phyloP scores from a whole-genome alignment of 2,113 vertebrate genomes.

The Athene noctua region DNA sequence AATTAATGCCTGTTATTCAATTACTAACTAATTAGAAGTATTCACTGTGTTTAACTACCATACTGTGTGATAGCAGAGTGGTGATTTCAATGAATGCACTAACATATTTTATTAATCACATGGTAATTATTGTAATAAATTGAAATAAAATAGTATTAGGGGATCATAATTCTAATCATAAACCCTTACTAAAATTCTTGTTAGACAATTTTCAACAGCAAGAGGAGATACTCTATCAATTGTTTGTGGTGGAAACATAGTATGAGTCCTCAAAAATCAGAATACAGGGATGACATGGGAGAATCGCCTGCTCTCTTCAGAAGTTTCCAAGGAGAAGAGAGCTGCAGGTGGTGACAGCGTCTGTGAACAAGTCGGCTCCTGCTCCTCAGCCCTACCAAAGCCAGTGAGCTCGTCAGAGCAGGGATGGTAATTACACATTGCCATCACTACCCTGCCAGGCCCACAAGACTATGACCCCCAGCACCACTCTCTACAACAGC shows the following conservation, averaged over 20 bases:
- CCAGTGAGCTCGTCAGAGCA: neutral
- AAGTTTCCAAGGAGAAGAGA: neutral
- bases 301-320: neutral
- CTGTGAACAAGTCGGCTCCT: accelerated
- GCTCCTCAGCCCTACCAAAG: neutral
- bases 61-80: neutral
- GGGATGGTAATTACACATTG: neutral
- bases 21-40: slow-evolving; percentile 38
- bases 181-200: slow-evolving; percentile 4
- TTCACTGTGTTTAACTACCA: slow-evolving; percentile 44
- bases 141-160: neutral
- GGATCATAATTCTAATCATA: slow-evolving; percentile 3
- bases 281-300: accelerated
- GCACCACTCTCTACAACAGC: neutral
- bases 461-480: neutral
- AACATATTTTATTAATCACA: slow-evolving; percentile 46
- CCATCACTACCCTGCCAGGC: neutral
- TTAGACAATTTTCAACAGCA: neutral
- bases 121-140: slow-evolving; percentile 18
- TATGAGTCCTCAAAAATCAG: neutral
- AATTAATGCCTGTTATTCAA: neutral
- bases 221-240: neutral
- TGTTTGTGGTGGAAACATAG: neutral
- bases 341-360: neutral
- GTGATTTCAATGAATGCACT: neutral